These are phyloP conservation scores for Sarcophaga carnaria DNA, from an alignment of 2,888 invertebrate species.

Conservation along the genomic window DNA sequence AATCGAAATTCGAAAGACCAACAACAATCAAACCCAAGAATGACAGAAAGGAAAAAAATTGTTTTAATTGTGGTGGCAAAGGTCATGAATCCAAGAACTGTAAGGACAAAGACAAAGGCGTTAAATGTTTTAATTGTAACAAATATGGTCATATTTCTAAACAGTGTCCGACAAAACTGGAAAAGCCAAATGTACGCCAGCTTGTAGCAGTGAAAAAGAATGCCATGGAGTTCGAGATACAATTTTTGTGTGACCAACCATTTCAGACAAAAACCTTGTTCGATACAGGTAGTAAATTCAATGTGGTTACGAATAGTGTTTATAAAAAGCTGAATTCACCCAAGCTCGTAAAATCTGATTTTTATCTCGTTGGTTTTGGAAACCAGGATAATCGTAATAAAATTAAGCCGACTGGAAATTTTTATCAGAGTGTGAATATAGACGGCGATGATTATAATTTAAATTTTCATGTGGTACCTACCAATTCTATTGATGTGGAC, in stretches of 20 bases:
- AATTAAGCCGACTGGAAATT: slow-evolving; percentile 16
- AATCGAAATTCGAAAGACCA: slow-evolving; percentile 12
- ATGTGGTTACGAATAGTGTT: slow-evolving; percentile 12
- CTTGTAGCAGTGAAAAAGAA: slow-evolving; percentile 5
- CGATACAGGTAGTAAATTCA: slow-evolving; percentile 32
- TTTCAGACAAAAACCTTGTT: slow-evolving; percentile 19
- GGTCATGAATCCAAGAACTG: slow-evolving; percentile 56
- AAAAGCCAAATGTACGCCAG: slow-evolving; percentile 34
- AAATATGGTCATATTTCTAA: slow-evolving; percentile 50
- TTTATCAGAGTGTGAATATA: slow-evolving; percentile 13
- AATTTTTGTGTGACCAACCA: slow-evolving; percentile 9
- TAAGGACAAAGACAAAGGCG: slow-evolving; percentile 43
- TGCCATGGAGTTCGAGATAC: slow-evolving; percentile 26
- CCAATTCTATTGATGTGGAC: slow-evolving; percentile 20
- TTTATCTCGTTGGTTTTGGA: slow-evolving; percentile 40
- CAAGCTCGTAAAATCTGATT: neutral
- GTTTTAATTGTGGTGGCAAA: slow-evolving; percentile 65
- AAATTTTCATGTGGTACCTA: slow-evolving; percentile 47
- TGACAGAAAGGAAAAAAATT: slow-evolving; percentile 33
- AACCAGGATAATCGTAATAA: neutral
- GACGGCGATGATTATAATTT: slow-evolving; percentile 34
- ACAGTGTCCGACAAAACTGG: slow-evolving; percentile 23
- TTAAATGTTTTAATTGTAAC: slow-evolving; percentile 61
- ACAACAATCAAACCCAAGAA: neutral
- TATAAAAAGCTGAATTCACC: slow-evolving; percentile 7